Percentiles rank a stretch among this genome's conserved stretches.
These are phyloP conservation scores for Eudemis profundana DNA, from an alignment of 2,888 invertebrate genomes.

Conservation along the genomic window DNA sequence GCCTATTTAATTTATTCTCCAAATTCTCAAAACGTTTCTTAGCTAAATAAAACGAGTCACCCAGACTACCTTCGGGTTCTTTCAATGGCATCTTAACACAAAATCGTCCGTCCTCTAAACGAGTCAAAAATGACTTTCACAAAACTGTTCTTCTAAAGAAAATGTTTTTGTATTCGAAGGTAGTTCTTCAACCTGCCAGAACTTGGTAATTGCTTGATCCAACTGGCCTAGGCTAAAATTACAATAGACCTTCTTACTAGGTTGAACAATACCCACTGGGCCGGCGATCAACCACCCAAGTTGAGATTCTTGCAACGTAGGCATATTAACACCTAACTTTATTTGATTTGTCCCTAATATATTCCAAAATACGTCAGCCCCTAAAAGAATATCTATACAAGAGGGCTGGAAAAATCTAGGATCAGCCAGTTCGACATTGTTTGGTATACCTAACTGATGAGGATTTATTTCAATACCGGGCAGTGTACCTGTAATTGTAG, in stretches of 20 bases:
- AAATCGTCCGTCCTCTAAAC: conserved; percentile 1
- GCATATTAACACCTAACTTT: background rate
- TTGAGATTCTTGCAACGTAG: conserved; percentile 13
- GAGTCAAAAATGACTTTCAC: background rate
- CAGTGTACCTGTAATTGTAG: conserved; percentile 28
- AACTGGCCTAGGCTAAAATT: no score
- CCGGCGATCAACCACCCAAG: background rate
- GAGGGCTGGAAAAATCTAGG: background rate
- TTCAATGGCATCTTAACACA: background rate
- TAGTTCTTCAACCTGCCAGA: no score
- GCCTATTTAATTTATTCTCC: background rate
- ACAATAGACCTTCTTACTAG: no score
- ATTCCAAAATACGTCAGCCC: conserved; percentile 46
- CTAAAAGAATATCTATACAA: conserved; percentile 41
- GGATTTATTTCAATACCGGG: conserved; percentile 22
- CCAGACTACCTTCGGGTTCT: background rate
- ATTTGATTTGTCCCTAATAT: conserved; percentile 32
- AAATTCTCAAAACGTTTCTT: background rate
- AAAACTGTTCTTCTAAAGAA: no score
- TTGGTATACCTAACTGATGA: conserved; percentile 8
- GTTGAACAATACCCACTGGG: no score
- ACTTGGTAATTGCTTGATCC: no score
- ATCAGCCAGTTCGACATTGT: conserved; percentile 1
- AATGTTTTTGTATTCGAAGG: no score
- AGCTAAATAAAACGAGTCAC: background rate